These are phyloP conservation scores for Agrotis puta DNA, from an alignment of 2,888 invertebrate genomes.

Conservation along the genomic window DNA sequence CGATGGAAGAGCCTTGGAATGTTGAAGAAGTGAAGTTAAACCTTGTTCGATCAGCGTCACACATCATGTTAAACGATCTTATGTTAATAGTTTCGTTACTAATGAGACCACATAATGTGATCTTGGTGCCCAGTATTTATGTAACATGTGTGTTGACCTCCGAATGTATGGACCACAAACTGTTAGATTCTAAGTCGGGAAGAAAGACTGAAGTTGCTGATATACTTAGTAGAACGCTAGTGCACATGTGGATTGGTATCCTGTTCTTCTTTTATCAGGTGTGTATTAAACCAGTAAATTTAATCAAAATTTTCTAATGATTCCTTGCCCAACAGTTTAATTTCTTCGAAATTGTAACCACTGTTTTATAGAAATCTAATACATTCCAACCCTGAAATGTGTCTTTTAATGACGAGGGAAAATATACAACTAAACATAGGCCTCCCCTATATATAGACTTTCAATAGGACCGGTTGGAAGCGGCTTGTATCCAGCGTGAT, in stretches of 20 bases:
- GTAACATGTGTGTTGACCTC: constrained; percentile 89
- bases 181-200: constrained; percentile 86
- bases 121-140: constrained; percentile 92
- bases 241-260: constrained; percentile 94
- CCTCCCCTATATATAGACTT: no score
- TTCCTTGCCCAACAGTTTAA: not conserved
- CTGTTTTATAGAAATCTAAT: not conserved
- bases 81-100: constrained; percentile 91
- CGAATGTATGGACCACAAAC: constrained; percentile 91
- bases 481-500: no score
- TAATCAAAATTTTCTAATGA: not conserved
- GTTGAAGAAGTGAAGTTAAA: constrained; percentile 83
- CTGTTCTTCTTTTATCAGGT: constrained; percentile 97
- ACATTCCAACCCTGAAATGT: no score
- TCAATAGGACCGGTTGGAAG: no score
- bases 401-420: no score
- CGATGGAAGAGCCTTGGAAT: constrained; percentile 84
- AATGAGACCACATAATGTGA: constrained; percentile 94
- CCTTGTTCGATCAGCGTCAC: constrained; percentile 79
- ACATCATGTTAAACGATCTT: constrained; percentile 84
- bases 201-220: constrained; percentile 84
- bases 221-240: constrained; percentile 80
- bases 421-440: no score
- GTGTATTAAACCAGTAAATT: constrained; percentile 35
- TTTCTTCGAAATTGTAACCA: not conserved